These are phyloP conservation scores for Nymphicus hollandicus DNA, from an alignment of 2,113 vertebrate genomes.

Conservation along the genomic window DNA sequence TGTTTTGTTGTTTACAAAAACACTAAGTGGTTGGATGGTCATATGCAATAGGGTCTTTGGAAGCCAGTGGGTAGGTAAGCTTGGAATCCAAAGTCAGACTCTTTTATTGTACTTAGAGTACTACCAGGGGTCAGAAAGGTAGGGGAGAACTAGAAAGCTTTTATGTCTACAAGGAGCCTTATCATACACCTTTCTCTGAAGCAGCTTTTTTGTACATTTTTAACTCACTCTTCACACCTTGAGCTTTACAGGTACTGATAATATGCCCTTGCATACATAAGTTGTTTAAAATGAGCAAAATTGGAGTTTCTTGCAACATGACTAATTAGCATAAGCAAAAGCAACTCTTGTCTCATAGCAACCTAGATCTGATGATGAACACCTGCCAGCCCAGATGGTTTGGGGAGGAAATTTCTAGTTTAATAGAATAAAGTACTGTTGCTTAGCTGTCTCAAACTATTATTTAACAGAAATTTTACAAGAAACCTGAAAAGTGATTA, in stretches of 20 bases:
- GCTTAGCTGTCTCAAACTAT: conserved; percentile 31
- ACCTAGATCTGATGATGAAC: conserved; percentile 73
- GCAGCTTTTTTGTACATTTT: background rate
- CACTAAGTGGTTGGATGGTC: background rate
- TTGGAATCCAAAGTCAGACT: background rate
- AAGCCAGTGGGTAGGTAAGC: background rate
- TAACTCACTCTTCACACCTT: conserved; percentile 33
- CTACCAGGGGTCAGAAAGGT: background rate
- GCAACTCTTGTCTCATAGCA: conserved; percentile 71
- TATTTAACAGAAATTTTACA: conserved; percentile 48
- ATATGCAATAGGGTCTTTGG: background rate
- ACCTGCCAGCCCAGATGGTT: conserved; percentile 77
- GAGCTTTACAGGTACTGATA: background rate
- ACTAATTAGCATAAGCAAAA: conserved; percentile 72
- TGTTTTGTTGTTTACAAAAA: background rate
- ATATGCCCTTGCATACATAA: background rate
- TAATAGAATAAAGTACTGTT: conserved; percentile 62
- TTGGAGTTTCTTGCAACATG: conserved; percentile 20
- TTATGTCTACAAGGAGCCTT: background rate
- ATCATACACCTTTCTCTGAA: background rate
- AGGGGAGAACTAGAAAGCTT: background rate
- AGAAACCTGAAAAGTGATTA: conserved; percentile 38
- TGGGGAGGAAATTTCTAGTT: conserved; percentile 62
- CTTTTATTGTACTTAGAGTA: background rate
- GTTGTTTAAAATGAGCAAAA: conserved; percentile 66